Evolutionary conservation across 2,888 invertebrate species (phyloP).

Genomic region (Machimus rusticus): DNA sequence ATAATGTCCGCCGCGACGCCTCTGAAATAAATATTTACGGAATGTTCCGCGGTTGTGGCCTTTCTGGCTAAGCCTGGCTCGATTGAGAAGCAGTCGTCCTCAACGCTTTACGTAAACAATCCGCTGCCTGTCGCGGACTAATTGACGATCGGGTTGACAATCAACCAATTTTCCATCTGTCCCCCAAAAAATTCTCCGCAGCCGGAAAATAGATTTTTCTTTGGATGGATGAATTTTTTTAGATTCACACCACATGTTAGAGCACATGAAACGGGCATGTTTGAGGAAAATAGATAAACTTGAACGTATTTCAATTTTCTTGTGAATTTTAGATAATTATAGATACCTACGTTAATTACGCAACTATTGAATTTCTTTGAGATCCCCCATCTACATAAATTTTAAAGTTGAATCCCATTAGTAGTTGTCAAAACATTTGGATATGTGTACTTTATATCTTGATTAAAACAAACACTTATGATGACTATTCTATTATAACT

Average conservation of each 20-base stretch:
- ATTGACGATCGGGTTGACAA: constrained; percentile 46
- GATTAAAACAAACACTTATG: too few relatives aligned
- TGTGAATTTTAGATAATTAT: not conserved
- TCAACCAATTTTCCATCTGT: constrained; percentile 14
- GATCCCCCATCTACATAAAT: too few relatives aligned
- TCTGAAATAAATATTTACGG: constrained; percentile 45
- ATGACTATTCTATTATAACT: too few relatives aligned
- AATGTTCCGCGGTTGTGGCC: not conserved
- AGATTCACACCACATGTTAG: not conserved
- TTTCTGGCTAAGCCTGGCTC: not conserved
- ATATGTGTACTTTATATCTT: too few relatives aligned
- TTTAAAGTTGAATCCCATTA: too few relatives aligned
- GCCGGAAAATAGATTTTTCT: not conserved
- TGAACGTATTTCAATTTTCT: not conserved
- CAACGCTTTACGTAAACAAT: constrained; percentile 21
- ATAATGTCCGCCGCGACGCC: constrained; percentile 44
- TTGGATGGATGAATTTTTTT: not conserved
- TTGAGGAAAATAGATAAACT: not conserved
- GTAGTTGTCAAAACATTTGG: too few relatives aligned
- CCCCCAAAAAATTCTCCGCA: not conserved
- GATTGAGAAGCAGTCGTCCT: constrained; percentile 1
- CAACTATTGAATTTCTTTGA: too few relatives aligned
- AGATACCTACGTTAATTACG: too few relatives aligned
- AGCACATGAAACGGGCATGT: not conserved
- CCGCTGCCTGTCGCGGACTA: constrained; percentile 27